phyloP scores from a whole-genome alignment of 2,797 vertebrate species.

The Eulemur rubriventer region DNA sequence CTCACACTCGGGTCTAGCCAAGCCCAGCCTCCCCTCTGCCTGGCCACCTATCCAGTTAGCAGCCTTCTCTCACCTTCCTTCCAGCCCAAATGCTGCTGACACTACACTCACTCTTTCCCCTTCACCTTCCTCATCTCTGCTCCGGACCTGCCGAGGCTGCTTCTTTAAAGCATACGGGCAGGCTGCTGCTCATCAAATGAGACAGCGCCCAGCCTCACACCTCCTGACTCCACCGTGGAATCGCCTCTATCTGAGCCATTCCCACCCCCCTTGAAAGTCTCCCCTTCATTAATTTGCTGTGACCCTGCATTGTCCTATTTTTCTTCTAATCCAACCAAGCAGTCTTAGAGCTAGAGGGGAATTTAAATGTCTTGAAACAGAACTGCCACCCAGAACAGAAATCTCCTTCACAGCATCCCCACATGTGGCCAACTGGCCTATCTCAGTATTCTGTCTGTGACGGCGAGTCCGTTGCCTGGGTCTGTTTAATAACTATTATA shows the following conservation, averaged over 20 bases:
- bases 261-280: not conserved
- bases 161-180: not conserved
- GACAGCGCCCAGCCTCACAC: not conserved
- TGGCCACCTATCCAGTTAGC: not conserved
- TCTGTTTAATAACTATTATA: not conserved
- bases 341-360: not conserved
- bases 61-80: not conserved
- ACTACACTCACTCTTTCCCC: too few species aligned
- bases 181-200: not conserved
- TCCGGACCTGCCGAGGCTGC: not conserved
- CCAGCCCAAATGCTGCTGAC: not conserved
- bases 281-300: not conserved
- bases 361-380: not conserved
- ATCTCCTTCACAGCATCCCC: not conserved
- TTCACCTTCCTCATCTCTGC: not conserved
- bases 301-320: not conserved
- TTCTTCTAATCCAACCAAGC: not conserved
- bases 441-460: not conserved
- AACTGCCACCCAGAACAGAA: not conserved
- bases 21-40: not conserved
- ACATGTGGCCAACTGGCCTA: not conserved
- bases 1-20: not conserved
- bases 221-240: not conserved
- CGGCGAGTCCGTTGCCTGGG: not conserved
- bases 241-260: fast-evolving